Evolutionary conservation across 2,797 vertebrate genomes (phyloP).

Genomic region (Manis javanica): DNA sequence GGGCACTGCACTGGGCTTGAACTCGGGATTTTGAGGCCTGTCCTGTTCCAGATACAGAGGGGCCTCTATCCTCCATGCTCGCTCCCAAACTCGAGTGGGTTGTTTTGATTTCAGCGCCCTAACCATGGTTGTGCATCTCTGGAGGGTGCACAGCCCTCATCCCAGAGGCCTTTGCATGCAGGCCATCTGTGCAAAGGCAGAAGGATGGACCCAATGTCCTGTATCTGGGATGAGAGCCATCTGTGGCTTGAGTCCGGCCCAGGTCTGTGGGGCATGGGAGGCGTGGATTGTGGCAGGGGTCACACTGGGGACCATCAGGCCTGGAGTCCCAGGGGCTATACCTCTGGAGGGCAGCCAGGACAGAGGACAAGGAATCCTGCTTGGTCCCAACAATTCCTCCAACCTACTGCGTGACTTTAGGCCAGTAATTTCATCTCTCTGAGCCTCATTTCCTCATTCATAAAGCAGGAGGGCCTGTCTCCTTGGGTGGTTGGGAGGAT

Average conservation of each 20-base stretch:
- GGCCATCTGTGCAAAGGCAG: rapidly evolving
- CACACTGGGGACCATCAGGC: background rate
- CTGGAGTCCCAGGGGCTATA: background rate
- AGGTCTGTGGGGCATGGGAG: background rate
- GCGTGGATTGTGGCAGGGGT: background rate
- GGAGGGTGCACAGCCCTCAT: background rate
- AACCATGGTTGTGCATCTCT: rapidly evolving
- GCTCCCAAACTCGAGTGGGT: background rate
- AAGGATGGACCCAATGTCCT: rapidly evolving
- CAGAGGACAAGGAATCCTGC: background rate
- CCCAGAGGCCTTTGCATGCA: background rate
- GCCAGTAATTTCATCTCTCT: background rate
- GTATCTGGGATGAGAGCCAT: background rate
- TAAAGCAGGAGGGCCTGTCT: background rate
- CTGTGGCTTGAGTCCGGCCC: background rate
- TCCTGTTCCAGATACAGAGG: background rate
- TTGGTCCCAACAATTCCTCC: background rate
- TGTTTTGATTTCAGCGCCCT: background rate
- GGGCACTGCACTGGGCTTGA: background rate
- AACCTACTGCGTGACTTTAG: background rate
- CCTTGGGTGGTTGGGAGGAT: background rate
- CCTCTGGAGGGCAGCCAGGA: background rate
- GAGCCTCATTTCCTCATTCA: background rate
- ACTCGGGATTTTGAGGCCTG: background rate
- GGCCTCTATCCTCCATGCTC: background rate